These are phyloP conservation scores for Anas acuta DNA, from an alignment of 2,797 vertebrate species.

Conservation along the genomic window DNA sequence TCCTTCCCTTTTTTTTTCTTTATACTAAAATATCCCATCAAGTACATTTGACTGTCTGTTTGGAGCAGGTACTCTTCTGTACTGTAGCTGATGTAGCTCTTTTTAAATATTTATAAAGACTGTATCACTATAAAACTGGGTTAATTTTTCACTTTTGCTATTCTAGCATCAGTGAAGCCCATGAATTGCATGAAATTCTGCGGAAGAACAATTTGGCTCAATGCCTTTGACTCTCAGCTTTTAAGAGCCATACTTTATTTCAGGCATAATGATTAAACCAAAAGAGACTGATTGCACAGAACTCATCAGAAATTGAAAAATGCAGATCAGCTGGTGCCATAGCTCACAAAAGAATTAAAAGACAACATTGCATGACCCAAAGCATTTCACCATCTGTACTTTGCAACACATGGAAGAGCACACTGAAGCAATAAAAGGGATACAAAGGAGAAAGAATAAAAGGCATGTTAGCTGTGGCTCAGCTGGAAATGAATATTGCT, in stretches of 20 bases:
- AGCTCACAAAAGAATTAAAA: slow-evolving; percentile 11
- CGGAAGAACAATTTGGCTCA: neutral
- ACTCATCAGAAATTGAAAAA: neutral
- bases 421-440: neutral
- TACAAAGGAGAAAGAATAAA: neutral
- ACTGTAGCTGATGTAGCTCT: neutral
- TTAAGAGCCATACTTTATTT: neutral
- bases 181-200: neutral
- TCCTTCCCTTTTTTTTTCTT: neutral
- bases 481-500: neutral
- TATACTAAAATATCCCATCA: neutral
- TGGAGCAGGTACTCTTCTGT: neutral
- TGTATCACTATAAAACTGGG: neutral
- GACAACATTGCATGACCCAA: neutral
- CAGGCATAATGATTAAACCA: neutral
- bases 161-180: neutral
- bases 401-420: neutral
- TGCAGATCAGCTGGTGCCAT: neutral
- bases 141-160: neutral
- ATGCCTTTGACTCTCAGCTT: neutral
- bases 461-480: neutral
- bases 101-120: neutral
- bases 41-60: neutral
- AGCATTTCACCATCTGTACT: slow-evolving; percentile 18
- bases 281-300: neutral